phyloP scores from a whole-genome alignment of 2,113 vertebrate genomes.

The Archocentrus centrarchus region DNA sequence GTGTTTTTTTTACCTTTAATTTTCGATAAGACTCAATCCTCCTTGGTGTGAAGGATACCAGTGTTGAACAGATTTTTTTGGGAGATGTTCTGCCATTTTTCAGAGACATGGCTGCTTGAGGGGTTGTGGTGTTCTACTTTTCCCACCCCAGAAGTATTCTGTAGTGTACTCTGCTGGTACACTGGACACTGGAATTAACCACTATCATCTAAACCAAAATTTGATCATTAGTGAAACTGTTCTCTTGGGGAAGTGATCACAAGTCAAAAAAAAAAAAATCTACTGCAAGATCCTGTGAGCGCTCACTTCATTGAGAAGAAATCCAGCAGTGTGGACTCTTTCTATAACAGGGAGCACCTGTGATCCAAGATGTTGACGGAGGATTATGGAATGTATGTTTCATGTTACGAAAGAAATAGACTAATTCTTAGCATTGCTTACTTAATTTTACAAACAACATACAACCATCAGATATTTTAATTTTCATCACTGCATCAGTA shows the following conservation, averaged over 20 bases:
- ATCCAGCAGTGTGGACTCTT: neutral
- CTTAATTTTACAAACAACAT: neutral
- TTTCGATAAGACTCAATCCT: neutral
- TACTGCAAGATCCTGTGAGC: neutral
- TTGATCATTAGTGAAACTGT: neutral
- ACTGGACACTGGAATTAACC: conserved; percentile 1
- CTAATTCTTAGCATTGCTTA: neutral
- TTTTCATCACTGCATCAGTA: neutral
- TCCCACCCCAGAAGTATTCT: neutral
- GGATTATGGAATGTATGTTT: neutral
- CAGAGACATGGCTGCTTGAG: neutral
- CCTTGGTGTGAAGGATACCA: neutral
- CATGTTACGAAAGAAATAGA: neutral
- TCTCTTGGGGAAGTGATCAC: neutral
- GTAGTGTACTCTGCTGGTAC: neutral
- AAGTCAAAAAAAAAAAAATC: too few relatives aligned
- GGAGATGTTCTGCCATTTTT: neutral
- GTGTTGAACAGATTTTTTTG: neutral
- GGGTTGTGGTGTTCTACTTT: conserved; percentile 1
- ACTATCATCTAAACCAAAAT: neutral
- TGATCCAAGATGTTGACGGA: neutral
- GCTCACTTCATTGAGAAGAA: neutral
- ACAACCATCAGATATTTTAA: neutral
- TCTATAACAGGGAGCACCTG: neutral
- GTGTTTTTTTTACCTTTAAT: neutral